These are phyloP conservation scores for Bolinopsis microptera DNA, from an alignment of 37 sponge, comb jelly and placozoan genomes.

Conservation along the genomic window DNA sequence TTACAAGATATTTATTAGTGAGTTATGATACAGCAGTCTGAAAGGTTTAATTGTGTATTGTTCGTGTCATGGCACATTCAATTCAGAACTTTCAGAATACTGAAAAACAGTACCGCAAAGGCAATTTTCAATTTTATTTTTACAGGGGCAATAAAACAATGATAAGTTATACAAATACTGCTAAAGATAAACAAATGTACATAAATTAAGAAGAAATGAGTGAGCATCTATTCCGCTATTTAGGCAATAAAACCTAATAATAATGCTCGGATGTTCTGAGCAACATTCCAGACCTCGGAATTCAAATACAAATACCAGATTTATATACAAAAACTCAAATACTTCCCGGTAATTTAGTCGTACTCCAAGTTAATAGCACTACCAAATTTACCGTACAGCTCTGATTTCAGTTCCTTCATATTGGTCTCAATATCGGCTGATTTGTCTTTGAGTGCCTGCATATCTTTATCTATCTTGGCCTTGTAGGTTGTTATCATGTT, in stretches of 20 bases:
- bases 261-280: not conserved
- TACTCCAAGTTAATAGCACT: conserved; percentile 65
- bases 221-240: not conserved
- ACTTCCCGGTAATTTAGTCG: not conserved
- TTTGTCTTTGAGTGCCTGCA: conserved; percentile 14
- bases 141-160: not conserved
- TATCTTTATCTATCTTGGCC: not conserved
- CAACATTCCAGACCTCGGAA: not conserved
- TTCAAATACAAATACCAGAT: not conserved
- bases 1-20: too few relatives aligned
- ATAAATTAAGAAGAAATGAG: not conserved
- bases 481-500: conserved; percentile 59
- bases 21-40: too few relatives aligned
- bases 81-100: too few relatives aligned
- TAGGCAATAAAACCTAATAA: not conserved
- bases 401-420: conserved; percentile 51
- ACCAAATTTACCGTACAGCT: conserved; percentile 58
- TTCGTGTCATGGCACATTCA: too few relatives aligned
- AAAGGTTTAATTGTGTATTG: too few relatives aligned
- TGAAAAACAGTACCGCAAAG: too few relatives aligned
- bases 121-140: too few relatives aligned
- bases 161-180: not conserved
- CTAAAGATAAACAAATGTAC: not conserved
- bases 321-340: not conserved
- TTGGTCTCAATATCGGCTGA: conserved; percentile 11